Evolutionary conservation across 2,113 vertebrate genomes (phyloP).

Genomic region (Aix galericulata): DNA sequence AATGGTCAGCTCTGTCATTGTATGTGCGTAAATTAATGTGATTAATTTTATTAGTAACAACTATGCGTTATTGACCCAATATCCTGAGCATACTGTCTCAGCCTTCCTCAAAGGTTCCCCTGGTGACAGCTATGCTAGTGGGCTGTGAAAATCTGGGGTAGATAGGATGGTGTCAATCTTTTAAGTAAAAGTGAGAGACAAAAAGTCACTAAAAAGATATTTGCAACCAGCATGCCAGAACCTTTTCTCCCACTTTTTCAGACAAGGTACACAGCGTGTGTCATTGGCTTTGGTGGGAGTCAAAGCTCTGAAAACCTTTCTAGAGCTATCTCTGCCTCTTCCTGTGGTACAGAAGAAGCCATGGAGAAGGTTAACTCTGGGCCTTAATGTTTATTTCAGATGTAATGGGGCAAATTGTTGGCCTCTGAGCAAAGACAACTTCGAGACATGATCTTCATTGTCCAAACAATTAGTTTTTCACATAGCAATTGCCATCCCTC

Average conservation of each 20-base stretch:
- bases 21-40: background rate
- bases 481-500: background rate
- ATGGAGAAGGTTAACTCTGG: background rate
- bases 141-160: background rate
- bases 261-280: background rate
- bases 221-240: slow-evolving; percentile 69
- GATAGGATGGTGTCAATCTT: background rate
- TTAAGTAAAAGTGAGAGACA: slow-evolving; percentile 73
- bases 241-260: background rate
- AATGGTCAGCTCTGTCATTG: background rate
- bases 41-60: background rate
- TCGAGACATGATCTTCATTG: background rate
- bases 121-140: rapidly evolving
- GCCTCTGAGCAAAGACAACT: background rate
- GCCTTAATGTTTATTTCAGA: background rate
- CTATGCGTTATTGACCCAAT: background rate
- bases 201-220: slow-evolving; percentile 84
- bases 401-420: background rate
- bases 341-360: background rate
- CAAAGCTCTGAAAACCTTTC: background rate
- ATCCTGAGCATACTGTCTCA: rapidly evolving
- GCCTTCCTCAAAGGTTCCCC: background rate
- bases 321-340: background rate
- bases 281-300: background rate
- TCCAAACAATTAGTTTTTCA: background rate